Evolutionary conservation across 2,797 vertebrate species (phyloP), one percentile per base, ranked within the genome.

Genomic region (Sparus aurata): DNA sequence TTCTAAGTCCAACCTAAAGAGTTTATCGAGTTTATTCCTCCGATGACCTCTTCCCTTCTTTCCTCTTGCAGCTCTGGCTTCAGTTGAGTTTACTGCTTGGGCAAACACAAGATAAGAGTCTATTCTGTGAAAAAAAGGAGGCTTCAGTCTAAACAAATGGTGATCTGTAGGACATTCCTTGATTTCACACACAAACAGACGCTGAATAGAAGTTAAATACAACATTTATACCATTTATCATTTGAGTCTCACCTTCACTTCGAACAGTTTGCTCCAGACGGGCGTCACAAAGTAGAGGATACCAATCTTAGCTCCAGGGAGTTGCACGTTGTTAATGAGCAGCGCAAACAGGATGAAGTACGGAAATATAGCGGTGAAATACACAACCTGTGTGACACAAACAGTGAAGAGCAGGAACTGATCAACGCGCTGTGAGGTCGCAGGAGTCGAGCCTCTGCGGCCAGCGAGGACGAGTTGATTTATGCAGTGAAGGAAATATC

Each of bases 301-400:
- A 9, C 95, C 95, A 12, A 92, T 52, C 73, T 75, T 91, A n/a
- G 95, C 95, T 71, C 95, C 95, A 13, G 95, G 95, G 22, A 96
- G 93, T 83, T 92, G 94, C 59, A 94, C 91, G 27, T 95, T 96
- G 87, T 96, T 96, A 64, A 96, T 90, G 68, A 96, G 87, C 76
- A 96, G 79, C 13, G 92, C 94, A n/a, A 95, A 87, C 69, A 96
- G 82, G 65, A 95, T 89, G 72, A 96, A 80, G 86, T 96, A 96
- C 0, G 95, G 95, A 73, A 96, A 95, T 1, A 93, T 27, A 10
- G 94, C 94, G 0, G 95, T 96, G 84, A 96, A 95, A 80, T 95
- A 95, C 73, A 95, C 95, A 59, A 95, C 94, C 95, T 95, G 78
- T 25, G 73, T 15, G 49, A 75, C 45, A 90, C 47, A 82, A 17